Conservation (phyloP, 2,797 vertebrate genomes). For the Chloroceryle inda region DNA sequence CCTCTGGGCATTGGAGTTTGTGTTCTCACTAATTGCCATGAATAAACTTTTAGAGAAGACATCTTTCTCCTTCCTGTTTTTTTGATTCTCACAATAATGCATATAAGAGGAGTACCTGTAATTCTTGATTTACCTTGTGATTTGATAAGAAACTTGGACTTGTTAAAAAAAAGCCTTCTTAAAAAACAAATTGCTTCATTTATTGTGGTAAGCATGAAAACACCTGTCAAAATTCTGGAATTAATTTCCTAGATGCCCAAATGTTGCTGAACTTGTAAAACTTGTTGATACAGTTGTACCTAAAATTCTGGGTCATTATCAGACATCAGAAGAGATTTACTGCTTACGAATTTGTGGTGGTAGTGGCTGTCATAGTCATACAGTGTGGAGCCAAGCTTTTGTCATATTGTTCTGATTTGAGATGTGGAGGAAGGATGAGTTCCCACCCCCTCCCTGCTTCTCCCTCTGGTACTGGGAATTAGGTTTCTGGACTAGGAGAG, state of each 20-base stretch:
- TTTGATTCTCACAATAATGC: not conserved
- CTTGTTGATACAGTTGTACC: not conserved
- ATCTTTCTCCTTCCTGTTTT: not conserved
- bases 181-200: not conserved
- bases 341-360: not conserved
- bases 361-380: not conserved
- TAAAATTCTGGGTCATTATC: not conserved
- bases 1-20: not conserved
- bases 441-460: not conserved
- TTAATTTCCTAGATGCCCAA: not conserved
- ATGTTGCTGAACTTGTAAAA: not conserved
- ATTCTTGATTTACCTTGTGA: not conserved
- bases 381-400: not conserved
- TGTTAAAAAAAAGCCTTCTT: not conserved
- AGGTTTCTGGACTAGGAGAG: not conserved
- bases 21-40: not conserved
- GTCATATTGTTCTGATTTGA: not conserved
- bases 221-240: not conserved
- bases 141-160: not conserved
- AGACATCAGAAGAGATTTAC: not conserved
- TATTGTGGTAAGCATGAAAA: not conserved
- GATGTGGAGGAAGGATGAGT: not conserved
- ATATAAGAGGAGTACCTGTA: not conserved
- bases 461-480: not conserved
- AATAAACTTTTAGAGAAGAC: not conserved